Evolutionary conservation across 2,888 invertebrate genomes (phyloP).

Genomic region (Pinctada fucata): DNA sequence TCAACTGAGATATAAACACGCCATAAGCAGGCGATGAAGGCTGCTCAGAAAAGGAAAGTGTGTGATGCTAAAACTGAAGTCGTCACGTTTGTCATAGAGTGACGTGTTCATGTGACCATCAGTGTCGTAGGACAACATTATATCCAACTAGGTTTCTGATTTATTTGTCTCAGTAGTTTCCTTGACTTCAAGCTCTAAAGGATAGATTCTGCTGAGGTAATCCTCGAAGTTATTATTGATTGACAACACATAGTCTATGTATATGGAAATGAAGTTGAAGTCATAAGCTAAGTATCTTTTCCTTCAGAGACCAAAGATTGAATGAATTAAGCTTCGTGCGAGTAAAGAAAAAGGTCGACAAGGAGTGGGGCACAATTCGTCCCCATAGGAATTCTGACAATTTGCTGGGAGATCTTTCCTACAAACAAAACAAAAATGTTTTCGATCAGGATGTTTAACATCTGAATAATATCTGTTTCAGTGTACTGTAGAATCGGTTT

Average conservation of each 20-base stretch:
- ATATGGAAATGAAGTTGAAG: background rate
- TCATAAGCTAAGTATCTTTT: background rate
- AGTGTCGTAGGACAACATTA: no score
- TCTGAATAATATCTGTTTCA: no score
- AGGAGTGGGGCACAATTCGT: background rate
- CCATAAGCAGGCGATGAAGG: no score
- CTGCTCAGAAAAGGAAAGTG: no score
- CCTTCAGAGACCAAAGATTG: background rate
- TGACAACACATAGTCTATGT: background rate
- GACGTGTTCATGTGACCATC: no score
- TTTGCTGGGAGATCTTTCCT: background rate
- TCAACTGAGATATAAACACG: no score
- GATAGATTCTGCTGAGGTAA: background rate
- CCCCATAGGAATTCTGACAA: background rate
- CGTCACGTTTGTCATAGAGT: no score
- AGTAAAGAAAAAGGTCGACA: background rate
- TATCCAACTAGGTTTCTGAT: no score
- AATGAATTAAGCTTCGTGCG: background rate
- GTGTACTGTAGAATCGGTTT: no score
- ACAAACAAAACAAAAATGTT: background rate
- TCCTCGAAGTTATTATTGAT: background rate
- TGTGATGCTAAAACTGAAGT: no score
- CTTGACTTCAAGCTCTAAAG: background rate
- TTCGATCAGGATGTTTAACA: background rate
- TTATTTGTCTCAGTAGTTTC: no score